phyloP scores from a whole-genome alignment of 2,113 vertebrate species.

The Notarius lentiginosus region DNA sequence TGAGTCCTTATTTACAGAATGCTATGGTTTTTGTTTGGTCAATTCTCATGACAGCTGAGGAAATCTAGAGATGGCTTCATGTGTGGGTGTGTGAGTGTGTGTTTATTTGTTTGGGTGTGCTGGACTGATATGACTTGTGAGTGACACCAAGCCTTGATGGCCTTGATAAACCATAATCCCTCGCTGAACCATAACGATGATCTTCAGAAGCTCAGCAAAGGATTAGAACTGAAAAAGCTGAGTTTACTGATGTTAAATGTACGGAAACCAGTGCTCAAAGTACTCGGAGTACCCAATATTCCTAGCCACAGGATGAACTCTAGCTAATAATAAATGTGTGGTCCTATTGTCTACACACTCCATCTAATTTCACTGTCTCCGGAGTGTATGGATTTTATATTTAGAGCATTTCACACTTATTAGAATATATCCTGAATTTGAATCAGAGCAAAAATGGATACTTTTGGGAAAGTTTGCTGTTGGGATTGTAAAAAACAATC shows the following conservation, averaged over 20 bases:
- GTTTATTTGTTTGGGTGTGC: background rate
- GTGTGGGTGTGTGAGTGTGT: background rate
- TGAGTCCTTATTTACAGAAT: background rate
- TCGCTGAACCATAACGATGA: background rate
- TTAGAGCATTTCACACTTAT: background rate
- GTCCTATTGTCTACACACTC: background rate
- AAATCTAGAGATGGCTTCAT: background rate
- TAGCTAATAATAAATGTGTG: background rate
- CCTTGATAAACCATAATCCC: background rate
- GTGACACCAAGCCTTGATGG: background rate
- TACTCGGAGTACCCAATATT: background rate
- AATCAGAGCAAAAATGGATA: background rate
- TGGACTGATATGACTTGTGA: background rate
- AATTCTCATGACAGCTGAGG: background rate
- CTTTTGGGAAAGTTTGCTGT: background rate
- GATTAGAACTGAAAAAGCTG: background rate
- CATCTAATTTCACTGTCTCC: background rate
- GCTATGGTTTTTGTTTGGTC: background rate
- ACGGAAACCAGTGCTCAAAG: background rate
- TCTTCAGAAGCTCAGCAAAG: background rate
- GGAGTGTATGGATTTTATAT: background rate
- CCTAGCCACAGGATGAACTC: background rate
- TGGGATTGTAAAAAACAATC: background rate
- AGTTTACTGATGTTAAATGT: background rate
- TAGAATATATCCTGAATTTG: background rate